A percentile compares a stretch with the other conserved stretches of the same genome.
These are phyloP conservation scores for Oreortyx pictus DNA, from an alignment of 2,797 vertebrate genomes.

Conservation along the genomic window DNA sequence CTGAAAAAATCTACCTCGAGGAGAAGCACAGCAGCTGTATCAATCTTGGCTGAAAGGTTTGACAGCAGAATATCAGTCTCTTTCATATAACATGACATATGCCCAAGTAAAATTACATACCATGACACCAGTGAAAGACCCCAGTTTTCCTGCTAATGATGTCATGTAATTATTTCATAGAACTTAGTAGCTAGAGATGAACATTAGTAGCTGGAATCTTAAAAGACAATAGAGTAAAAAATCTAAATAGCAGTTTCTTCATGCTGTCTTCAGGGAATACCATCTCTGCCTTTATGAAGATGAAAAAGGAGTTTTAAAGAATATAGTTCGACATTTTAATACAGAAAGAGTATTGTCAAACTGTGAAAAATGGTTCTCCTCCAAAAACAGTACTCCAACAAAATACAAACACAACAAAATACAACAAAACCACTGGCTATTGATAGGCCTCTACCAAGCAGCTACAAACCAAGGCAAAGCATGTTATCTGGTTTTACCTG, in stretches of 20 bases:
- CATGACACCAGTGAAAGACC: background rate
- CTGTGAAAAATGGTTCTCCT: background rate
- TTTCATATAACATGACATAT: background rate
- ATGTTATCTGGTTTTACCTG: background rate
- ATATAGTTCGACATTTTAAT: background rate
- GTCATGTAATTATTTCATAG: background rate
- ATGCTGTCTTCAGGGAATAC: background rate
- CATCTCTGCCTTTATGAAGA: background rate
- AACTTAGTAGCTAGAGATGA: background rate
- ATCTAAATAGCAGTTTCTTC: background rate
- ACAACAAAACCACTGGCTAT: background rate
- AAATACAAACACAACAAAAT: background rate
- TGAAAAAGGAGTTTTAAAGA: background rate
- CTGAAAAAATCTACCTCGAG: background rate
- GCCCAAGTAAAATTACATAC: background rate
- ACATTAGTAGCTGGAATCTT: background rate
- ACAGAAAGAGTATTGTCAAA: background rate
- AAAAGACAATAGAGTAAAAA: background rate
- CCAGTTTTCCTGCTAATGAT: background rate
- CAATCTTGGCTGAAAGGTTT: background rate
- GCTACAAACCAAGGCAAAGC: background rate
- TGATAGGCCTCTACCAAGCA: background rate
- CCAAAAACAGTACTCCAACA: background rate
- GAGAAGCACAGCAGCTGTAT: fast-evolving
- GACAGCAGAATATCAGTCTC: background rate